A percentile compares a stretch with the other conserved stretches of the same genome.
Evolutionary conservation across 2,888 invertebrate species (phyloP).

Genomic region (Leucozona laternaria): DNA sequence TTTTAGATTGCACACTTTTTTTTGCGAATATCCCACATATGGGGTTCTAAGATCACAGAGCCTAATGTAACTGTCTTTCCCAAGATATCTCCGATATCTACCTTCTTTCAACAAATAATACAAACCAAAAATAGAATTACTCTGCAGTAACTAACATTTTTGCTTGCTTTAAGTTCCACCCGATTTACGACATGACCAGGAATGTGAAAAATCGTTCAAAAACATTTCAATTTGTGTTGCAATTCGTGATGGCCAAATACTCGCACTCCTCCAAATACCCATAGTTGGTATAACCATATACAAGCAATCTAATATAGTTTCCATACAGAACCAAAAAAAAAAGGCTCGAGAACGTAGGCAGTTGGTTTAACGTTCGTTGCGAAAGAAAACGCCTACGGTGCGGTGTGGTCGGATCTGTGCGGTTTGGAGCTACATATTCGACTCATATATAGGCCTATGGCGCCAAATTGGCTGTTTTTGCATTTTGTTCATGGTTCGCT

Average conservation of each 20-base stretch:
- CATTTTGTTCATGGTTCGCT: conserved; percentile 13
- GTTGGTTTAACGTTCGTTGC: background rate
- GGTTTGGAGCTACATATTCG: background rate
- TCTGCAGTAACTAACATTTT: background rate
- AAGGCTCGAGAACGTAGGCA: background rate
- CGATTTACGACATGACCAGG: conserved; percentile 33
- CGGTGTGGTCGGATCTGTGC: too few relatives aligned
- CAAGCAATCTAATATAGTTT: conserved; percentile 3
- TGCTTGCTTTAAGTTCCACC: background rate
- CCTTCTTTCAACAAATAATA: conserved; percentile 10
- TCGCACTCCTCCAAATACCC: background rate
- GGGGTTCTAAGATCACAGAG: too few relatives aligned
- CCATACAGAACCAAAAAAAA: background rate
- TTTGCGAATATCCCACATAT: too few relatives aligned
- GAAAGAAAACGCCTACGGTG: conserved; percentile 22
- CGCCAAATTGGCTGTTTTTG: conserved; percentile 11
- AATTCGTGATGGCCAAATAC: conserved; percentile 49
- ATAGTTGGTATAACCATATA: background rate
- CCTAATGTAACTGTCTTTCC: too few relatives aligned
- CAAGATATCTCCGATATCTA: background rate
- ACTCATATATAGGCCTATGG: too few relatives aligned
- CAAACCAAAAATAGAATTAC: background rate
- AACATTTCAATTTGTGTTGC: conserved; percentile 71
- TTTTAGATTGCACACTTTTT: too few relatives aligned
- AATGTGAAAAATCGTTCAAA: conserved; percentile 63